A percentile compares a stretch with the other conserved stretches of the same genome.
phyloP scores from a whole-genome alignment of 2,113 vertebrate genomes.

The Uria lomvia region DNA sequence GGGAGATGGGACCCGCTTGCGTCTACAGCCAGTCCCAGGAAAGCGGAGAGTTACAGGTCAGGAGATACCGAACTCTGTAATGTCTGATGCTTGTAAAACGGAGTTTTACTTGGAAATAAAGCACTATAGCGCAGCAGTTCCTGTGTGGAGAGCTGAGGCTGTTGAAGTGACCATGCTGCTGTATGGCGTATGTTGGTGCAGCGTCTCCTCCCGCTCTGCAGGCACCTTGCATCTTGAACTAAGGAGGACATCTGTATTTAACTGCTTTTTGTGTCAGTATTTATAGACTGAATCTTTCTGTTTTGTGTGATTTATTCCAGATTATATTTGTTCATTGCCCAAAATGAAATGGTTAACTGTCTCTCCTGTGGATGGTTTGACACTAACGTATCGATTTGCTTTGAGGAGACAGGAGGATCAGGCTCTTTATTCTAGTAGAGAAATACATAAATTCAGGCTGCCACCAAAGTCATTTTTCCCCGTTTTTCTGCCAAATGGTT shows the following conservation, averaged over 20 bases:
- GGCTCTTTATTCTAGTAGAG: background rate
- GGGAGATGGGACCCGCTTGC: background rate
- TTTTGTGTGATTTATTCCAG: background rate
- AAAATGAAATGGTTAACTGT: background rate
- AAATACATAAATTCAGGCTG: background rate
- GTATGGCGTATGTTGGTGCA: fast-evolving
- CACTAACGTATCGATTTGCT: fast-evolving
- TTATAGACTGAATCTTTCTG: background rate
- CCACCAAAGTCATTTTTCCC: background rate
- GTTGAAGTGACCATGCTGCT: background rate
- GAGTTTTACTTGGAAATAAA: background rate
- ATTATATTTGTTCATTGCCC: background rate
- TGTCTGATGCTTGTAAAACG: background rate
- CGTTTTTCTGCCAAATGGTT: background rate
- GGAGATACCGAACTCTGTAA: background rate
- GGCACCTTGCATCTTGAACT: background rate
- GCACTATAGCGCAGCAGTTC: background rate
- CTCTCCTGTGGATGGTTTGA: background rate
- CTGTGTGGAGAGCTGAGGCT: background rate
- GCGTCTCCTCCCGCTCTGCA: background rate
- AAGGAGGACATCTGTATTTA: background rate
- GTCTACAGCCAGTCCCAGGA: background rate
- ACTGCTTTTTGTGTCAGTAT: background rate
- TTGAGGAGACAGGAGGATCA: background rate
- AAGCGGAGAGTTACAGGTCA: background rate